Conservation (phyloP, 1,140 invertebrate species). For the Drosophila yakuba region DNA sequence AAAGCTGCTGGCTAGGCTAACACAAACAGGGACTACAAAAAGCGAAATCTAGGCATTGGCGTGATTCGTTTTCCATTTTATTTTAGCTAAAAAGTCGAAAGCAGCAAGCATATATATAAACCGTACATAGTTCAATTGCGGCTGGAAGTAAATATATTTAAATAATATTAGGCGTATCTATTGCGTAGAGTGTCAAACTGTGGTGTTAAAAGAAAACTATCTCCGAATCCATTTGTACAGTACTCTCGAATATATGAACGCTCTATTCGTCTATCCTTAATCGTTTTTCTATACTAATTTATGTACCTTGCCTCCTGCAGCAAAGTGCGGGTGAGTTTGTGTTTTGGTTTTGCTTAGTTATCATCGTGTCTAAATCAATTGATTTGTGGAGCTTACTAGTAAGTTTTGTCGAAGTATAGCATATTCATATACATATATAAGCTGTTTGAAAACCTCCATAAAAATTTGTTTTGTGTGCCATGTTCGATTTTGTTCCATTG, state of each 20-base stretch:
- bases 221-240: constrained; percentile 56
- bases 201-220: constrained; percentile 23
- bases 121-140: constrained; percentile 64
- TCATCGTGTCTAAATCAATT: constrained; percentile 61
- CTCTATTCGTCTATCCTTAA: constrained; percentile 11
- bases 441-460: constrained; percentile 67
- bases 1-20: constrained; percentile 56
- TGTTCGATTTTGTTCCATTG: constrained; percentile 63
- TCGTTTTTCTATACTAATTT: constrained; percentile 24
- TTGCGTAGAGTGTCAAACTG: constrained; percentile 32
- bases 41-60: constrained; percentile 38
- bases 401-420: constrained; percentile 50
- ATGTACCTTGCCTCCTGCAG: constrained; percentile 51
- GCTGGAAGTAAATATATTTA: constrained; percentile 75
- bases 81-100: constrained; percentile 44
- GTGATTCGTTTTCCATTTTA: constrained; percentile 20
- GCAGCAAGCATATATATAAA: constrained; percentile 58
- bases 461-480: constrained; percentile 65
- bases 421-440: constrained; percentile 15
- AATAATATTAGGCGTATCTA: constrained; percentile 43
- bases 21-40: constrained; percentile 39
- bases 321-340: constrained; percentile 48
- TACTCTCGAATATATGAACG: constrained; percentile 48
- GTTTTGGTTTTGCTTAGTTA: constrained; percentile 68
- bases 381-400: constrained; percentile 50